A percentile compares a stretch with the other conserved stretches of the same genome.
Conservation (phyloP, 37 sponge, comb jelly and placozoan genomes). For the Eunapius fragilis region DNA sequence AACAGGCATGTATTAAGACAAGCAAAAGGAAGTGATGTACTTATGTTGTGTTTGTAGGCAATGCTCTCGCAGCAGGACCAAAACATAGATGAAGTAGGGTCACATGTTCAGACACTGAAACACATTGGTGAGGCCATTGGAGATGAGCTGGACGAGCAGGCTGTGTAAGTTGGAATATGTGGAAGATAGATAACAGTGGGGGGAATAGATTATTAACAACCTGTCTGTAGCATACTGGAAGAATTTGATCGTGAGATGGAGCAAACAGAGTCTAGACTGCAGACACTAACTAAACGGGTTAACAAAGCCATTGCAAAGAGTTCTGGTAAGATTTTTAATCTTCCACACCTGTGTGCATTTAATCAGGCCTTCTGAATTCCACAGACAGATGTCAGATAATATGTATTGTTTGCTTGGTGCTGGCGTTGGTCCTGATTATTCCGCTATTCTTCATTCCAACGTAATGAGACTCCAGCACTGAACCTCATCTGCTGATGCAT, state of each 20-base stretch:
- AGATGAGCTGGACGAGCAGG: slow-evolving; percentile 85
- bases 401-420: slow-evolving; percentile 66
- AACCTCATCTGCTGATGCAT: neutral
- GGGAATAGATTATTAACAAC: neutral
- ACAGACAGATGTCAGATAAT: slow-evolving; percentile 79
- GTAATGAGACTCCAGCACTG: neutral
- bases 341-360: slow-evolving; percentile 6
- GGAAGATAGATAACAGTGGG: neutral
- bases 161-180: slow-evolving; percentile 56
- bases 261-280: slow-evolving; percentile 78
- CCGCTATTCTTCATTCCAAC: slow-evolving; percentile 76
- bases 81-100: slow-evolving; percentile 71
- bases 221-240: slow-evolving; percentile 72
- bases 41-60: slow-evolving; percentile 15
- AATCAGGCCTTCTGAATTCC: neutral
- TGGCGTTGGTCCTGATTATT: slow-evolving; percentile 66
- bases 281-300: slow-evolving; percentile 68
- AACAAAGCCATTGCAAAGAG: slow-evolving; percentile 72
- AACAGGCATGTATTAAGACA: slow-evolving; percentile 47
- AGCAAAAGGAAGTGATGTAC: neutral
- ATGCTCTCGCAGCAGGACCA: slow-evolving; percentile 76
- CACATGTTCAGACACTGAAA: slow-evolving; percentile 65
- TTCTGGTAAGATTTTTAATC: slow-evolving; percentile 55
- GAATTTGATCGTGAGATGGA: slow-evolving; percentile 84
- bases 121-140: slow-evolving; percentile 90